A percentile compares a stretch with the other conserved stretches of the same genome.
Evolutionary conservation across 2,797 vertebrate species (phyloP).

Genomic region (Sebastes nivosus): DNA sequence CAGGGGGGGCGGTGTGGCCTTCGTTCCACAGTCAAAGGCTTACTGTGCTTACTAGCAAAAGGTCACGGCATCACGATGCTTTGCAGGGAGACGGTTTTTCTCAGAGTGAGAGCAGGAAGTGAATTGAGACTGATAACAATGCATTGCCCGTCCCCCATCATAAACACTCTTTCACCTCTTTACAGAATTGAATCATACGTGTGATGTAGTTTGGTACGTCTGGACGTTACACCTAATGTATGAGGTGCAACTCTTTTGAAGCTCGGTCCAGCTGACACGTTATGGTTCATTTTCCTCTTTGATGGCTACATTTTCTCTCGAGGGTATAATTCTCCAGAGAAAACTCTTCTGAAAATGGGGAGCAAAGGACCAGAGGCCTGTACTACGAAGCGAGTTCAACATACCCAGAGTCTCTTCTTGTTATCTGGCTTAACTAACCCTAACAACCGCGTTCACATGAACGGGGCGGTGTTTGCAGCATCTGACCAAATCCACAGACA

Average conservation of each 20-base stretch:
- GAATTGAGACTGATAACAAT: slow-evolving; percentile 68
- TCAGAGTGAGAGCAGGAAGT: slow-evolving; percentile 46
- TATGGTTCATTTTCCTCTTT: not conserved
- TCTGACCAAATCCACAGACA: too few species aligned
- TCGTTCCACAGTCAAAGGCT: not conserved
- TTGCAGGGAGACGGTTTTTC: slow-evolving; percentile 5
- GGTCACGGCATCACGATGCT: slow-evolving; percentile 30
- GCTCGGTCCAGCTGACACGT: not conserved
- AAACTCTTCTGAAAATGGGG: slow-evolving; percentile 4
- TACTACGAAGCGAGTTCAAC: too few species aligned
- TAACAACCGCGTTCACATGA: too few species aligned
- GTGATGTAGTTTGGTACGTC: not conserved
- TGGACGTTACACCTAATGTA: not conserved
- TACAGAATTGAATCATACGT: not conserved
- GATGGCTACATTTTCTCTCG: slow-evolving; percentile 9
- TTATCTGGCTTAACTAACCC: too few species aligned
- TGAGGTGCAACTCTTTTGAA: not conserved
- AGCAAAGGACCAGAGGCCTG: too few species aligned
- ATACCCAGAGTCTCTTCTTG: too few species aligned
- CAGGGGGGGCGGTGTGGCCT: slow-evolving; percentile 60
- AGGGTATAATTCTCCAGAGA: slow-evolving; percentile 7
- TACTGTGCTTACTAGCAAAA: slow-evolving; percentile 9
- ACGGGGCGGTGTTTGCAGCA: too few species aligned
- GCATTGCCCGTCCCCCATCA: slow-evolving; percentile 20
- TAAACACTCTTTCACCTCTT: not conserved